Conservation (phyloP, 2,113 vertebrate genomes). For the Leptodactylus fuscus region DNA sequence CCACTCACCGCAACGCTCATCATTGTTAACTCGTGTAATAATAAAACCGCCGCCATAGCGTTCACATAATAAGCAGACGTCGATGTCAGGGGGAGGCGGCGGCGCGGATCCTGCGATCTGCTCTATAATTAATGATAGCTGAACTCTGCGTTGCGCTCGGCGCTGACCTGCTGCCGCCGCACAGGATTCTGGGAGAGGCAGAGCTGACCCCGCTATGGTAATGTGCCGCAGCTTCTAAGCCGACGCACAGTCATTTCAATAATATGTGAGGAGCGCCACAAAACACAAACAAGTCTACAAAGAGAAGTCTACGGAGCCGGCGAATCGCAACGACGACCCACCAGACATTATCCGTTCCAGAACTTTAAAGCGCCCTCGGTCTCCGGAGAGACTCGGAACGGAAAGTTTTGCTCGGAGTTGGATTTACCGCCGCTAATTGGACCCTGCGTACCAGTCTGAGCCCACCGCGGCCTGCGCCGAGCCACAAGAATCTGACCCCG, state of each 20-base stretch:
- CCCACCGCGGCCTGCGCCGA: neutral
- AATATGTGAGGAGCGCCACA: neutral
- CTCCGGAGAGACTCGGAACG: neutral
- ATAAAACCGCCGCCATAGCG: neutral
- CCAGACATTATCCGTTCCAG: neutral
- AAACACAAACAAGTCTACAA: neutral
- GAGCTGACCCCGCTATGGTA: slow-evolving; percentile 8
- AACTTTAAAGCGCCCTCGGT: too few relatives aligned
- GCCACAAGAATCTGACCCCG: too few relatives aligned
- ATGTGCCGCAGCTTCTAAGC: neutral
- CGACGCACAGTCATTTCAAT: neutral
- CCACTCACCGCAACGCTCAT: neutral
- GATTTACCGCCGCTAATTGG: neutral
- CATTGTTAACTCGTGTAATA: neutral
- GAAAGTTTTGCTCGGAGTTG: neutral
- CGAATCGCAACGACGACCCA: neutral
- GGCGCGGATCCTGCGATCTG: neutral
- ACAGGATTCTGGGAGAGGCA: slow-evolving; percentile 43
- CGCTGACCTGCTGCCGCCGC: neutral
- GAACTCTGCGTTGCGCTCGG: neutral
- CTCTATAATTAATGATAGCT: slow-evolving; percentile 27
- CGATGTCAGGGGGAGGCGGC: neutral
- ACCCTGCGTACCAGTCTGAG: neutral
- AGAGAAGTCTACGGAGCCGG: neutral
- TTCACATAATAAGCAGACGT: slow-evolving; percentile 5